phyloP scores from a whole-genome alignment of 2,113 vertebrate genomes.

The Hypanus sabinus region DNA sequence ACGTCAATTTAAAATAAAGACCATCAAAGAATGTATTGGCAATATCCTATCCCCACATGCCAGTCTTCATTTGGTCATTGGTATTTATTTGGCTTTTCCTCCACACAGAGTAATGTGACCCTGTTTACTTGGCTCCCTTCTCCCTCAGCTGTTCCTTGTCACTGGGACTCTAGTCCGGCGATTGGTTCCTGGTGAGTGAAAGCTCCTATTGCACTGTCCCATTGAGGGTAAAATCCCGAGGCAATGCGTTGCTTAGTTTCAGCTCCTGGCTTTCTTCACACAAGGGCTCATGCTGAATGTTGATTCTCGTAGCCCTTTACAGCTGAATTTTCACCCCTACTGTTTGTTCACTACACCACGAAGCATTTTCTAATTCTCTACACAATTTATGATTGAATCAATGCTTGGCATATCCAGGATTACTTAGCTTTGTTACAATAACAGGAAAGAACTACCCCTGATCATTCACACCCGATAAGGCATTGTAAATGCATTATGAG shows the following conservation, averaged over 20 bases:
- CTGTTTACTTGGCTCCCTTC: neutral
- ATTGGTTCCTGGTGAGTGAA: neutral
- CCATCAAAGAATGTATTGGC: neutral
- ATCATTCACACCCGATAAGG: neutral
- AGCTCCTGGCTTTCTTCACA: neutral
- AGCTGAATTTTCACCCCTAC: neutral
- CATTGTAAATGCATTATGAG: neutral
- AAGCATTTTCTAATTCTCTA: neutral
- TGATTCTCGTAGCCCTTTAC: neutral
- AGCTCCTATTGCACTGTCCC: neutral
- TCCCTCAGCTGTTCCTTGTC: neutral
- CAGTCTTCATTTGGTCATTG: neutral
- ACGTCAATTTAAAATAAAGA: neutral
- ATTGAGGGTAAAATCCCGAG: neutral
- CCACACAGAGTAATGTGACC: neutral
- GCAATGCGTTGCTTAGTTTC: neutral
- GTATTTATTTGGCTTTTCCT: neutral
- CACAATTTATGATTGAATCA: neutral
- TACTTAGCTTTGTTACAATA: neutral
- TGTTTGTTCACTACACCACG: neutral
- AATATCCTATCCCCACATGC: neutral
- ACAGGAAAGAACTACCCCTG: neutral
- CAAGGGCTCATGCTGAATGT: neutral
- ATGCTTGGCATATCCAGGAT: neutral
- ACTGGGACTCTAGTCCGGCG: neutral